Evolutionary conservation across 2,888 invertebrate genomes (phyloP), one percentile per base, ranked within the genome.

Genomic region (Folsomia manolachei): DNA sequence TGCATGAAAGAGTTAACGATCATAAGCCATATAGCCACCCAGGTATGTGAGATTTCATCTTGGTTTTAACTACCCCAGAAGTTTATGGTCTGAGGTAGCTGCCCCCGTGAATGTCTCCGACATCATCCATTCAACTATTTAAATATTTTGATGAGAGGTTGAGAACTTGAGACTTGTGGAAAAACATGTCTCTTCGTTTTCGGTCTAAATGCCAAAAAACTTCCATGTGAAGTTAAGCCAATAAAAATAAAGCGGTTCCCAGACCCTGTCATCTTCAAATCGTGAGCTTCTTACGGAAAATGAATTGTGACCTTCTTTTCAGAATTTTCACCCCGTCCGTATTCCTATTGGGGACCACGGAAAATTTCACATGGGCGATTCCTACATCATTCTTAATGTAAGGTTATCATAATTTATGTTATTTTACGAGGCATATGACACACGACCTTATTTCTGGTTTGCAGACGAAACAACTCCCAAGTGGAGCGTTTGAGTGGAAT

Each of bases 291-390:
- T n/a, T n/a, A n/a, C n/a, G n/a, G n/a, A n/a, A n/a, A n/a, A n/a
- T n/a, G n/a, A n/a, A n/a, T n/a, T 73, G 4, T 39, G 7, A 39
- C 4, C 14, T 39, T 39, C 39, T 52, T 69, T 70, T 18, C 85
- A 93, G 90, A 89, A 91, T 81, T 94, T 94, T 82, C 90, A 91
- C 79, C 91, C 94, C 1, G 90, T 91, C 0, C 86, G 88, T 0
- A 90, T 93, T 66, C 88, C 91, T 0, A 86, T 87, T 73, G 87
- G 86, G 63, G 90, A 93, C 79, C 89, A 88, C 82, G 94, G 94
- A 1, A 92, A 92, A 84, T 94, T 95, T 85, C 90, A 89, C 83
- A 89, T 89, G 70, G 94, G 94, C 0, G 94, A 95, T 82, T 93
- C 93, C 0, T 95, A 93, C 83, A 90, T 95, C 71, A 87, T 94